These are phyloP conservation scores for Pristionchus maxplancki DNA, from an alignment of 2,888 invertebrate species.

Conservation along the genomic window DNA sequence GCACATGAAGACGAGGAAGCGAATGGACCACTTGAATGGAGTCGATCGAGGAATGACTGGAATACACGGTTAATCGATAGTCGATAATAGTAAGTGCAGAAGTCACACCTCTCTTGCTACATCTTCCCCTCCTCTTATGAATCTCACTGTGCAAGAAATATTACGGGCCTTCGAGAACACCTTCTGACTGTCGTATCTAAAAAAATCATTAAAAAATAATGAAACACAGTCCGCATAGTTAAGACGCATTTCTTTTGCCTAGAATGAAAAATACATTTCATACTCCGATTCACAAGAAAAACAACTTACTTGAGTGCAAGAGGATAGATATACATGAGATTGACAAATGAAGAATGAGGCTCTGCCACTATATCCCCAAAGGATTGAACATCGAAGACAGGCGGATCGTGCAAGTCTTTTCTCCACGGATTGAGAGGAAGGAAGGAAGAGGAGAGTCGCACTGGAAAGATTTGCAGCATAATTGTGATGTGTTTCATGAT, in stretches of 20 bases:
- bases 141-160: slow-evolving; percentile 91
- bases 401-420: slow-evolving; percentile 45
- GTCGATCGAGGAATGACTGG: slow-evolving; percentile 65
- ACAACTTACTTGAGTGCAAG: slow-evolving; percentile 79
- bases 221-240: no score
- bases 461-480: slow-evolving; percentile 82
- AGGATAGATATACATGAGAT: slow-evolving; percentile 94
- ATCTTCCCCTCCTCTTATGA: slow-evolving; percentile 81
- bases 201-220: no score
- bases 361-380: slow-evolving; percentile 83
- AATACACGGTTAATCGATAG: neutral
- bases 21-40: slow-evolving; percentile 68
- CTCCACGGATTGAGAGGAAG: slow-evolving; percentile 83
- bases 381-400: slow-evolving; percentile 85
- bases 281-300: no score
- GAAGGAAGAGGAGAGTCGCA: slow-evolving; percentile 88
- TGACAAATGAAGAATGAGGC: slow-evolving; percentile 88
- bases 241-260: no score
- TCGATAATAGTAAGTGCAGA: neutral
- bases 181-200: slow-evolving; percentile 71
- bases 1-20: slow-evolving; percentile 64
- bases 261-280: neutral
- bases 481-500: no score
- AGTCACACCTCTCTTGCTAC: slow-evolving; percentile 55
- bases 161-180: slow-evolving; percentile 86